Percentiles rank a stretch among this genome's conserved stretches.
phyloP scores from a whole-genome alignment of 2,113 vertebrate species.

The Phyllopteryx taeniolatus region DNA sequence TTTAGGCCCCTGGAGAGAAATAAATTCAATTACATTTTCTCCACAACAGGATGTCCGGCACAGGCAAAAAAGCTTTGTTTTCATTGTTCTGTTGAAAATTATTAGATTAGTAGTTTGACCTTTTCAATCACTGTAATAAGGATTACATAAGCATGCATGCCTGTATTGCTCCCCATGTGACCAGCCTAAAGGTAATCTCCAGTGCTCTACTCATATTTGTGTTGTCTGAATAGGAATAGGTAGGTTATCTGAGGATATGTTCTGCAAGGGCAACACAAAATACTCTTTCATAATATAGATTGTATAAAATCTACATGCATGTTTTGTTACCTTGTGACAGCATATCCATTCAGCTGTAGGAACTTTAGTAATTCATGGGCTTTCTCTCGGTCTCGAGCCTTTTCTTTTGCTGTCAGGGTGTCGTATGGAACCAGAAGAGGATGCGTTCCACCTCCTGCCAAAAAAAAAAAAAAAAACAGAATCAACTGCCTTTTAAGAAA shows the following conservation, averaged over 20 bases:
- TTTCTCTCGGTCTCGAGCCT: slow-evolving; percentile 89
- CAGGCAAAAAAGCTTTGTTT: background rate
- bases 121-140: slow-evolving; percentile 2
- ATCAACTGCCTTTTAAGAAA: background rate
- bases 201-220: slow-evolving; percentile 4
- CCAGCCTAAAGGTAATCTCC: background rate
- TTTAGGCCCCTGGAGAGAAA: slow-evolving; percentile 80
- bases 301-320: background rate
- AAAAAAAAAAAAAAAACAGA: slow-evolving; percentile 3
- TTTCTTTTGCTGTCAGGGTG: slow-evolving; percentile 92
- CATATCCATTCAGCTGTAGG: slow-evolving; percentile 88
- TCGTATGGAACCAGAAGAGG: slow-evolving; percentile 91
- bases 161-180: background rate
- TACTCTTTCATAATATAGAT: background rate
- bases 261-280: background rate
- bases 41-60: background rate
- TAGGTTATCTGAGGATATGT: background rate
- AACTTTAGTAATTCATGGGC: slow-evolving; percentile 89
- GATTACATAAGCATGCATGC: background rate
- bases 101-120: background rate
- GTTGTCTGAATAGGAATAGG: background rate
- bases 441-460: slow-evolving; percentile 85
- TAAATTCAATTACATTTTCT: background rate
- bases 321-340: slow-evolving; percentile 80
- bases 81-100: slow-evolving; percentile 1